phyloP scores from a whole-genome alignment of 2,113 vertebrate species.

The Motacilla tschutschensis region DNA sequence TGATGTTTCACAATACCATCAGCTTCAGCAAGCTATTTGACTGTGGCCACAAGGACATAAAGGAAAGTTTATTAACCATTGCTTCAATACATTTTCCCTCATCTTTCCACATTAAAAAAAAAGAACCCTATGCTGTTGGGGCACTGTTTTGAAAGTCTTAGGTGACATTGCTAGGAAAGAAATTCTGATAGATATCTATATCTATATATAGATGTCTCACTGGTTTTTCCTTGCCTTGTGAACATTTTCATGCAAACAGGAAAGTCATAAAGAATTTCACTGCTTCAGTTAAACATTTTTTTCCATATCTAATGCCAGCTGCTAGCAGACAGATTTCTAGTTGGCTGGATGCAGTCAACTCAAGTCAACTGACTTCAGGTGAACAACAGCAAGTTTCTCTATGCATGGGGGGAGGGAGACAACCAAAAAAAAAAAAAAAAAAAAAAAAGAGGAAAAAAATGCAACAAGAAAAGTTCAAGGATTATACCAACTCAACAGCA shows the following conservation, averaged over 20 bases:
- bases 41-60: neutral
- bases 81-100: neutral
- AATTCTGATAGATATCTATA: neutral
- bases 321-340: neutral
- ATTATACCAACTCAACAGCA: neutral
- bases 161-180: neutral
- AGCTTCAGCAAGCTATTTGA: neutral
- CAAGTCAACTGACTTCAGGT: neutral
- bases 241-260: neutral
- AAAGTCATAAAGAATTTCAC: neutral
- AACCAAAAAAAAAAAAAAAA: no score
- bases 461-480: neutral
- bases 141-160: neutral
- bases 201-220: no score
- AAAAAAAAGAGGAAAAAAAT: neutral
- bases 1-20: neutral
- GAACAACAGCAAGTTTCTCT: neutral
- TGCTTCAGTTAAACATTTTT: neutral
- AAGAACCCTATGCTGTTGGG: neutral
- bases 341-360: neutral
- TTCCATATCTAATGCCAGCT: neutral
- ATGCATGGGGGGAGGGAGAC: accelerated
- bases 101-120: neutral
- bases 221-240: neutral
- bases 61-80: neutral